Conservation (phyloP, 1,140 invertebrate genomes). For the Calycopis cecrops region DNA sequence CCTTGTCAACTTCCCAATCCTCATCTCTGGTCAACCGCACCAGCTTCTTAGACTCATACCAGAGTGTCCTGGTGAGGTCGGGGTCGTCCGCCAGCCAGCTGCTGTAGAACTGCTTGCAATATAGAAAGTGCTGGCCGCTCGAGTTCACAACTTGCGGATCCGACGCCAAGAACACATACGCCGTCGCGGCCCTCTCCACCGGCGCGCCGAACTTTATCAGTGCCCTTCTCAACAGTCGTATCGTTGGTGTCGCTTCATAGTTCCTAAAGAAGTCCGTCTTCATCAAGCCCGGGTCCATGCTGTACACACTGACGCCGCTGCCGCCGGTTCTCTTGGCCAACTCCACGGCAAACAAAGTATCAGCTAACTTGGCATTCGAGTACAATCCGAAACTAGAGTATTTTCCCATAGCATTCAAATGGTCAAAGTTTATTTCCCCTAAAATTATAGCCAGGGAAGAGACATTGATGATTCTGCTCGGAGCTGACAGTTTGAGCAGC, state of each 20-base stretch:
- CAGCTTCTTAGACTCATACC: slow-evolving; percentile 36
- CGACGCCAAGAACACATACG: slow-evolving; percentile 80
- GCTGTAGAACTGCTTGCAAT: slow-evolving; percentile 64
- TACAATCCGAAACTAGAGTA: slow-evolving; percentile 75
- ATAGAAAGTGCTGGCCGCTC: slow-evolving; percentile 76
- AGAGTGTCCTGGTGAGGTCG: slow-evolving; percentile 28
- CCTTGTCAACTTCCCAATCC: slow-evolving; percentile 29
- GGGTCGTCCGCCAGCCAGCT: slow-evolving; percentile 37
- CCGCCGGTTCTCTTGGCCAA: slow-evolving; percentile 75
- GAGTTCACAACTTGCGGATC: slow-evolving; percentile 76
- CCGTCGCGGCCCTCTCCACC: slow-evolving; percentile 80
- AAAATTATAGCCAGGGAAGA: slow-evolving; percentile 62
- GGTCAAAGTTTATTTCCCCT: slow-evolving; percentile 81
- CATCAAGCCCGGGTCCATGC: slow-evolving; percentile 87
- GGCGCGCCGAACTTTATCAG: slow-evolving; percentile 45
- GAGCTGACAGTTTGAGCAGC: slow-evolving; percentile 74
- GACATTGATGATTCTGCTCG: slow-evolving; percentile 76
- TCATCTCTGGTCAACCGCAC: slow-evolving; percentile 30
- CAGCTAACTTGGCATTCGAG: slow-evolving; percentile 84
- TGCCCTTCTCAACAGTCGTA: slow-evolving; percentile 36
- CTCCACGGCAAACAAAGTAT: slow-evolving; percentile 81
- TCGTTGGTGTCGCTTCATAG: slow-evolving; percentile 65
- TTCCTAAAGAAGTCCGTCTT: slow-evolving; percentile 84
- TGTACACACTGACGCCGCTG: slow-evolving; percentile 80
- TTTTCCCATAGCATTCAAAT: slow-evolving; percentile 74